Evolutionary conservation across 2,888 invertebrate species (phyloP).

Genomic region (Teleiodes luculella): DNA sequence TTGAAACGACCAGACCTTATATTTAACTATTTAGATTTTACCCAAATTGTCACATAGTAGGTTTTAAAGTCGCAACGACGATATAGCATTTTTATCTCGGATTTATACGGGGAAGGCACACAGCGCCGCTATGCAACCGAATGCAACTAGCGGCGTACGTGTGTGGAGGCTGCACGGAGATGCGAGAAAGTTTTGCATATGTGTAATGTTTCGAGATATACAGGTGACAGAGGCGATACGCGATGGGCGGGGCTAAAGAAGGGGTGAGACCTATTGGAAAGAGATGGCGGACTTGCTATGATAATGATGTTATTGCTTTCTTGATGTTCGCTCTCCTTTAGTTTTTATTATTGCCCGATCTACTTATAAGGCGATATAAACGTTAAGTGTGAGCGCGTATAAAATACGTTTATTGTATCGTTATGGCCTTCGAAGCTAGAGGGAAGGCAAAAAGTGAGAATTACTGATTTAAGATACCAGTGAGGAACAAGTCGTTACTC

Average conservation of each 20-base stretch:
- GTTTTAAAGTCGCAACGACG: constrained; percentile 26
- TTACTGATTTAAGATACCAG: constrained; percentile 65
- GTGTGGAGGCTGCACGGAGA: constrained; percentile 48
- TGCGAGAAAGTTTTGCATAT: constrained; percentile 77
- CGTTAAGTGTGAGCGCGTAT: constrained; percentile 74
- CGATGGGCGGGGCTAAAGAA: constrained; percentile 70
- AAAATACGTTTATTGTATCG: constrained; percentile 75
- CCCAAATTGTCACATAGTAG: background rate
- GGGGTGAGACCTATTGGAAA: constrained; percentile 76
- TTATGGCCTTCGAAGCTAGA: constrained; percentile 49
- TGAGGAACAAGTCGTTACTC: constrained; percentile 47
- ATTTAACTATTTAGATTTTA: too few relatives aligned
- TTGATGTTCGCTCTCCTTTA: constrained; percentile 74
- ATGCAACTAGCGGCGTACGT: constrained; percentile 32
- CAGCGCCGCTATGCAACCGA: constrained; percentile 33
- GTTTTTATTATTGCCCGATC: constrained; percentile 76
- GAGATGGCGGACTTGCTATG: constrained; percentile 77
- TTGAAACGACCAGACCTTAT: too few relatives aligned
- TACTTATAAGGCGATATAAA: constrained; percentile 78
- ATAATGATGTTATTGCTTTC: constrained; percentile 79
- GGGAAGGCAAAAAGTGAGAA: constrained; percentile 71
- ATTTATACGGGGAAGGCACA: constrained; percentile 60
- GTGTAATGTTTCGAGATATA: constrained; percentile 79
- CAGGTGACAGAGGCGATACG: constrained; percentile 76
- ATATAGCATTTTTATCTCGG: constrained; percentile 77